phyloP scores from a whole-genome alignment of 2,113 vertebrate species.

The Odocoileus virginianus region DNA sequence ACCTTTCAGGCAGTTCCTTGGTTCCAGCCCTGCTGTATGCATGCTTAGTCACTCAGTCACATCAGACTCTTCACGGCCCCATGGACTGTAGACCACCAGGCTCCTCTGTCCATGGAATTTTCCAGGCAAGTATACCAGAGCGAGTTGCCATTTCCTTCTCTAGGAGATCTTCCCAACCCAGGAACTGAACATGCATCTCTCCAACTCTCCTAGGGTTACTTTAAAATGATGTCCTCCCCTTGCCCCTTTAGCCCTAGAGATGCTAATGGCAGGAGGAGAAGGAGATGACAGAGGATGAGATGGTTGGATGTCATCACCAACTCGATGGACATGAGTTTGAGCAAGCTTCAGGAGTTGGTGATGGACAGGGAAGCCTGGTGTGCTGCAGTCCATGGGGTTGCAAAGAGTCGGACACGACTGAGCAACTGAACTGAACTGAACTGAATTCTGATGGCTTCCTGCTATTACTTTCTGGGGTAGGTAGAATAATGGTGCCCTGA shows the following conservation, averaged over 20 bases:
- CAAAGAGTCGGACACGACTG: background rate
- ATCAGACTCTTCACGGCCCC: background rate
- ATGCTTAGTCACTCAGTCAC: background rate
- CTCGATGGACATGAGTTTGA: background rate
- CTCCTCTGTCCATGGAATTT: background rate
- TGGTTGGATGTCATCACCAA: background rate
- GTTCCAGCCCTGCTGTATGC: background rate
- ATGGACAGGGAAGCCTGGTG: background rate
- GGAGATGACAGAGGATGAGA: background rate
- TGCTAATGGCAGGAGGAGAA: background rate
- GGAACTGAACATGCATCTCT: rapidly evolving
- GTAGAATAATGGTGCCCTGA: background rate
- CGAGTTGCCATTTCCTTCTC: background rate
- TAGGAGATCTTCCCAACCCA: background rate
- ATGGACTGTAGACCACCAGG: background rate
- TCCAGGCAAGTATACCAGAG: background rate
- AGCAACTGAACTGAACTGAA: background rate
- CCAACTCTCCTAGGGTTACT: background rate
- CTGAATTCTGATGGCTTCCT: background rate
- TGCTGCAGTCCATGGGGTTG: background rate
- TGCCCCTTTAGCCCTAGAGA: background rate
- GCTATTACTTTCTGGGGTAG: background rate
- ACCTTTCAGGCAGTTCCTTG: background rate
- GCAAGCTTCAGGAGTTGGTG: background rate
- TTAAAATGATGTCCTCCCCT: background rate